Evolutionary conservation across 2,888 invertebrate species (phyloP), one percentile per base, ranked within the genome.

Genomic region (Eilema caniola): DNA sequence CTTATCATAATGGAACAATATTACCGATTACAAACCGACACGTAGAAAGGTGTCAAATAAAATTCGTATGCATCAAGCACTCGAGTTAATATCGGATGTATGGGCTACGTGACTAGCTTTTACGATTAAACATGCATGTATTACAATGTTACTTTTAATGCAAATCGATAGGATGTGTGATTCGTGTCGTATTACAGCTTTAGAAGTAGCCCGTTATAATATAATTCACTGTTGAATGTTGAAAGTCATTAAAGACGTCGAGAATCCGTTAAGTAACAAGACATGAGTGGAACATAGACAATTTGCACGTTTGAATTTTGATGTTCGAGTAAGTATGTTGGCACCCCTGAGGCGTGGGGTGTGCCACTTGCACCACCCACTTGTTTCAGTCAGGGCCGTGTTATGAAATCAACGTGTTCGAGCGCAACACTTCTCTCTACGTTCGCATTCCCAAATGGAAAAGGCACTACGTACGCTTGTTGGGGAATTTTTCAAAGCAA

Each of bases 361-460:
- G 91, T 85, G 89, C 88, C 90, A 92, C 91, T 92, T 92, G 91
- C 93, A 88, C 93, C 93, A 91, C 95, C 94, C 93, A 93, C 95
- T 94, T 93, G 93, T 93, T 93, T 89, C 93, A 92, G 90, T 87
- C 90, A 88, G 91, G 88, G 89, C 89, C 90, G 90, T 93, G 94
- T 95, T 94, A 94, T 95, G 95, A 95, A 95, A 95, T 95, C 95
- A 95, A 93, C 95, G 95, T 93, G 95, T 93, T 94, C 91, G 92
- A 94, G 94, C 93, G 91, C 89, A 91, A 92, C 93, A 92, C 93
- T 92, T 89, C 87, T 85, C 88, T 84, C 86, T 84, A 83, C 89
- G 85, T 90, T 90, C 90, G 88, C 91, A 89, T 90, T 93, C 90
- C 91, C 91, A 92, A 93, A 94, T 93, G 92, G 91, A 93, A 93